Base-by-base conservation (phyloP, 1,140 invertebrate species). In the Microplitis mediator region DNA sequence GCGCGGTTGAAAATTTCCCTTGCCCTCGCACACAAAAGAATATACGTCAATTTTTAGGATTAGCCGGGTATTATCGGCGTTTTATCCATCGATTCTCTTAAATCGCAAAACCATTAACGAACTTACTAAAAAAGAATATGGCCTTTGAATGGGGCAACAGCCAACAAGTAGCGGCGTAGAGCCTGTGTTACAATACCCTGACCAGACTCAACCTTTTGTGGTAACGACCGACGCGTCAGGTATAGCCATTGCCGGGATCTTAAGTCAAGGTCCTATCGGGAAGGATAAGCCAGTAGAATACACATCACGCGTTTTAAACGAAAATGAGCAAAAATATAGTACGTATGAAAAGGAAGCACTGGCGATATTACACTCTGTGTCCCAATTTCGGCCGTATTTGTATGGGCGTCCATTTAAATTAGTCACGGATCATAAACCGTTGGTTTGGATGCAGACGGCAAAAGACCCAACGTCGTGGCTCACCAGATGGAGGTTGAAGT, bases 261-360 rank as follows among this genome's bases (percentile, higher is more conserved):
- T 54, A 54, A 64, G 34, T 39, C 62, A 64, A 64, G 34, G 65
- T 9, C 13, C 70, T 3, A 66, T 65, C 5, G 74, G 73, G 16
- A 61, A 65, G 3, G 73, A 77, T 32, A 50, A 64, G 35, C 74
- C 80, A 32, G 72, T 82, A 61, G 72, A 70, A 8, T 83, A 73
- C 51, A 73, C 74, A 8, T 72, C 52, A 50, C 23, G 76, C 11
- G 76, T 73, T 1, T 62, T 82, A 14, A 79, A 14, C 72, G 72
- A 64, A 90, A 85, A 84, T 73, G 90, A 35, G 32, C n/a, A 39
- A 39, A 39, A 39, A 39, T 39, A 39, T 39, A 39, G n/a, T n/a
- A n/a, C n/a, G n/a, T n/a, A n/a, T n/a, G n/a, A n/a, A n/a, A n/a
- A n/a, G n/a, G n/a, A n/a, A 39, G 36, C 36, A 4, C 3, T 39